Conservation (phyloP, 2,888 invertebrate species). For the Pyralis farinalis region DNA sequence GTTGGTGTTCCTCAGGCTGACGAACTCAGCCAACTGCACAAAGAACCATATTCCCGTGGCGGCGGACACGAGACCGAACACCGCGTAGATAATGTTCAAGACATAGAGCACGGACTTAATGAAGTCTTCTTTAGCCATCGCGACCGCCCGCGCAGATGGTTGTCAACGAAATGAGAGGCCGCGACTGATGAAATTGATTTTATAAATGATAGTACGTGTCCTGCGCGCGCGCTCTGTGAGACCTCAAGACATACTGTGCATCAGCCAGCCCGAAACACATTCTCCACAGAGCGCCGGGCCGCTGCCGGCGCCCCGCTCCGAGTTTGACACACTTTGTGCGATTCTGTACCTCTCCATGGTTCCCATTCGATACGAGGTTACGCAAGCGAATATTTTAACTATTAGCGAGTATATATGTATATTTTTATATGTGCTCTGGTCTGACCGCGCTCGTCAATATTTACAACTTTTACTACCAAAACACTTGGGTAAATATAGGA, state of each 20-base stretch:
- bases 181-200: slow-evolving; percentile 51
- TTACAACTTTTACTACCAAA: background rate
- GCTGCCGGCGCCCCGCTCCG: background rate
- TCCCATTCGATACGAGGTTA: slow-evolving; percentile 6
- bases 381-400: background rate
- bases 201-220: slow-evolving; percentile 53
- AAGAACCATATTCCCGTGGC: slow-evolving; percentile 75
- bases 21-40: slow-evolving; percentile 68
- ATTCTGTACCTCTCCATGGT: background rate
- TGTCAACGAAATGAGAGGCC: slow-evolving; percentile 62
- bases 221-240: slow-evolving; percentile 30
- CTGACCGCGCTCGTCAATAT: background rate
- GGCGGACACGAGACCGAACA: slow-evolving; percentile 66
- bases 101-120: slow-evolving; percentile 64
- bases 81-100: slow-evolving; percentile 64
- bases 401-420: slow-evolving; percentile 3
- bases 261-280: background rate
- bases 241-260: slow-evolving; percentile 14
- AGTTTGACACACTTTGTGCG: slow-evolving; percentile 4
- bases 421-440: background rate
- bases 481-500: background rate
- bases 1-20: slow-evolving; percentile 64
- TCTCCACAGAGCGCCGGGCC: background rate
- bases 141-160: slow-evolving; percentile 47
- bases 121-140: slow-evolving; percentile 67